Evolutionary conservation across 2,797 vertebrate species (phyloP), one percentile per base, ranked within the genome.

Genomic region (Salarias fasciatus): DNA sequence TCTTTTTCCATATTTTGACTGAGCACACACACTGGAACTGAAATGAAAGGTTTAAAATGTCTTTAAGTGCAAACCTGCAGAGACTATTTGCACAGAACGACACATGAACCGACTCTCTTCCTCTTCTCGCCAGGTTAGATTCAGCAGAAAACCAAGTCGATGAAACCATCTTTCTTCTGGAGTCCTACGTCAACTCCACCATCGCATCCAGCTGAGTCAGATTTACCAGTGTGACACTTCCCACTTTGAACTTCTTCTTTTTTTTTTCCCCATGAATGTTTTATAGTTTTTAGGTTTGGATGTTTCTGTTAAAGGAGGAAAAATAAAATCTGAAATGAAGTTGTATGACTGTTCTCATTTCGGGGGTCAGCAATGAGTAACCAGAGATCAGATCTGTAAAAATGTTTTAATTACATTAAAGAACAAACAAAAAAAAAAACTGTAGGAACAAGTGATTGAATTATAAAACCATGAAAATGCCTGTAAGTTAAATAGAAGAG

Each of bases 91-190:
- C 18, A 24, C 18, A 24, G 3, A 24, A 24, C 2, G 24, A 24
- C 24, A 24, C 18, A 24, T 24, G 18, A 24, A 2, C 18, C 18
- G 9, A 0, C 50, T 36, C 18, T 41, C 50, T 6, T 53, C 5
- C 29, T 62, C 18, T 8, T 45, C 4, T 24, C 33, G 58, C 31
- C 82, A 98, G 96, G 91, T 84, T 98, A 54, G 97, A 98, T 51
- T 95, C 95, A 56, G 95, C 95, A n/a, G 96, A 98, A 78, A 97
- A 94, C 82, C 96, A 98, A 72, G 96, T 98, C n/a, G 96, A 98
- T 30, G 97, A 98, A 88, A 96, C 94, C 56, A 94, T 98, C 68
- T 98, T 98, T 66, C 89, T 97, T 11, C 79, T 98, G 47, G 95
- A 96, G 62, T 94, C 95, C 0, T 97, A 97, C 79, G 58, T 96